A percentile compares a stretch with the other conserved stretches of the same genome.
Conservation (phyloP, 1,140 invertebrate genomes). For the Drosophila ercepeae region DNA sequence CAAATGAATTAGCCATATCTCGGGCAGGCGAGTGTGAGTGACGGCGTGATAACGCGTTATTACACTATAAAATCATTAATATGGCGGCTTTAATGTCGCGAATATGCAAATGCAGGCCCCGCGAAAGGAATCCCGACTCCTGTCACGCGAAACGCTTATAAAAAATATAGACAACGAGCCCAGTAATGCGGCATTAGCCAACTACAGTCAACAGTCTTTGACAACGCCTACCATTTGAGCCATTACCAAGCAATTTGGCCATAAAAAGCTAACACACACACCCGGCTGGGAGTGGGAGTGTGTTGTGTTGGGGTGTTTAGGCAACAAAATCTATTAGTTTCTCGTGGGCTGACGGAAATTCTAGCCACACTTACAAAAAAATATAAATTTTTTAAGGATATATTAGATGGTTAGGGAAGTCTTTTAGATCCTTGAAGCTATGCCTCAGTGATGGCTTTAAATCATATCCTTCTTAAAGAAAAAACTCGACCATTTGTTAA, state of each 20-base stretch:
- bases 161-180: slow-evolving; percentile 50
- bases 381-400: neutral
- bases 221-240: slow-evolving; percentile 71
- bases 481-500: too few species aligned
- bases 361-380: slow-evolving; percentile 9
- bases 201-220: slow-evolving; percentile 53
- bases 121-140: slow-evolving; percentile 18
- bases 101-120: slow-evolving; percentile 66
- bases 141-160: slow-evolving; percentile 77
- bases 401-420: too few species aligned
- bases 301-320: slow-evolving; percentile 27
- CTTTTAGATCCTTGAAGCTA: too few species aligned
- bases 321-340: slow-evolving; percentile 80
- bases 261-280: slow-evolving; percentile 25
- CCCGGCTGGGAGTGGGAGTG: too few species aligned
- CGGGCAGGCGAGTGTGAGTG: slow-evolving; percentile 47
- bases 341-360: slow-evolving; percentile 55
- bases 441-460: too few species aligned
- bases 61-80: slow-evolving; percentile 80
- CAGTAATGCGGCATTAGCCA: slow-evolving; percentile 66
- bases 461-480: too few species aligned
- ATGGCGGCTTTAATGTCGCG: slow-evolving; percentile 65
- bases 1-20: slow-evolving; percentile 75
- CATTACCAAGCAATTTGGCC: slow-evolving; percentile 71
- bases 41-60: slow-evolving; percentile 77